phyloP scores from a whole-genome alignment of 2,113 vertebrate genomes.

The Gadus macrocephalus region DNA sequence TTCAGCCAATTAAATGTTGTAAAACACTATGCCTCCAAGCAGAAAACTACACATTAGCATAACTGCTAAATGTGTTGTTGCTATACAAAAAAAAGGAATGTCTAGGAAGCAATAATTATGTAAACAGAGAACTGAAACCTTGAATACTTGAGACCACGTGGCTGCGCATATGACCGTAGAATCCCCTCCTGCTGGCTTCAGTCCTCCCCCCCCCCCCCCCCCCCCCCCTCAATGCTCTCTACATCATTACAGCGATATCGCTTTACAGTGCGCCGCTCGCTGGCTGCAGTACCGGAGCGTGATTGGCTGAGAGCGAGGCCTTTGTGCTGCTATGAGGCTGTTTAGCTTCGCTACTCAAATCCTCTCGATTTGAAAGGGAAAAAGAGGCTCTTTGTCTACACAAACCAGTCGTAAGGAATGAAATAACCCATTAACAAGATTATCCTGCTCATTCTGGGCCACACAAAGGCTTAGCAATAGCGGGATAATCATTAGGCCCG shows the following conservation, averaged over 20 bases:
- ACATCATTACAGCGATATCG: conserved; percentile 35
- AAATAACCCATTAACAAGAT: conserved; percentile 64
- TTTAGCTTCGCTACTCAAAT: conserved; percentile 51
- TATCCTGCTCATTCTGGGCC: conserved; percentile 53
- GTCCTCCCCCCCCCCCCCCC: conserved; percentile 13
- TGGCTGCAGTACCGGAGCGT: conserved; percentile 31
- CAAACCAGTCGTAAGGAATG: conserved; percentile 48
- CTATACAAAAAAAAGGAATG: conserved; percentile 36
- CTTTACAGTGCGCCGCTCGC: conserved; percentile 10
- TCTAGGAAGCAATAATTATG: conserved; percentile 52
- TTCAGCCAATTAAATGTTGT: conserved; percentile 55
- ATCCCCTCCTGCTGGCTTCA: neutral
- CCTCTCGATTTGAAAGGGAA: conserved; percentile 41
- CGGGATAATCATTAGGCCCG: conserved; percentile 55
- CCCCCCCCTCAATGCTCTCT: conserved; percentile 7
- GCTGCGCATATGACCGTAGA: neutral
- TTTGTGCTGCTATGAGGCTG: conserved; percentile 46
- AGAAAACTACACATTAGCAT: conserved; percentile 28
- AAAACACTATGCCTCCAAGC: conserved; percentile 51
- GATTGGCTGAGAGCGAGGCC: conserved; percentile 47
- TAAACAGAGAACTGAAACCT: conserved; percentile 58
- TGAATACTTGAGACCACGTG: conserved; percentile 43
- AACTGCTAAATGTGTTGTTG: conserved; percentile 48
- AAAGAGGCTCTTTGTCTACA: conserved; percentile 46
- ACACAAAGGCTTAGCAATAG: conserved; percentile 51